Percentiles rank a stretch among this genome's conserved stretches.
These are phyloP conservation scores for Etheostoma nigrum DNA, from an alignment of 2,797 vertebrate genomes.

Conservation along the genomic window DNA sequence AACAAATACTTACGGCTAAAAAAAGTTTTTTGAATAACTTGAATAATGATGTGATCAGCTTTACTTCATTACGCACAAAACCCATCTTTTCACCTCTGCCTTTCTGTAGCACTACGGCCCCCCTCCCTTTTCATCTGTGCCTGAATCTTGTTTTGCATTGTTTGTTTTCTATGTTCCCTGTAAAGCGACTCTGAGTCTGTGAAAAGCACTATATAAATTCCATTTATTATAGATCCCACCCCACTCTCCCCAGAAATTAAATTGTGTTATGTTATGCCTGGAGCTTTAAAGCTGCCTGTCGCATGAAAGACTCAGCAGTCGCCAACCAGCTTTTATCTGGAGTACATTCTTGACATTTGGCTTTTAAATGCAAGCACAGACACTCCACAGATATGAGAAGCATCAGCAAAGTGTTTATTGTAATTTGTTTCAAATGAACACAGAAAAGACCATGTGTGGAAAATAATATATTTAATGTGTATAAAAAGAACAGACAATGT, in stretches of 20 bases:
- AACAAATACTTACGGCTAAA: too few species aligned
- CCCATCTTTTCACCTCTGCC: too few species aligned
- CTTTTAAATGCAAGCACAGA: not conserved
- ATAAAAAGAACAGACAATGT: conserved; percentile 71
- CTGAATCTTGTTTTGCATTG: too few species aligned
- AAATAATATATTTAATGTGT: conserved; percentile 78
- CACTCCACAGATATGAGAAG: conserved; percentile 5
- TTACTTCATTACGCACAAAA: not conserved
- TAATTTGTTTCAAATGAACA: conserved; percentile 76
- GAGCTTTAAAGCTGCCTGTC: not conserved
- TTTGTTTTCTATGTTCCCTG: too few species aligned
- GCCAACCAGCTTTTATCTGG: not conserved
- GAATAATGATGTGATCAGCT: not conserved
- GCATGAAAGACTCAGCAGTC: not conserved
- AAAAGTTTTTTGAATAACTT: too few species aligned
- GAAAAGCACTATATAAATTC: too few species aligned
- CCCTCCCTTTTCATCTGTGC: too few species aligned
- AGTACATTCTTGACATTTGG: not conserved
- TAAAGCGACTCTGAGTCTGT: too few species aligned
- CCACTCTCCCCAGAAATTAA: not conserved
- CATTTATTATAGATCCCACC: not conserved
- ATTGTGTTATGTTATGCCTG: too few species aligned
- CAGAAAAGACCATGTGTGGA: conserved; percentile 73
- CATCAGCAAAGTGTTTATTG: conserved; percentile 81
- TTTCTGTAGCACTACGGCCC: too few species aligned